A percentile compares a stretch with the other conserved stretches of the same genome.
These are phyloP conservation scores for Timema cristinae DNA, from an alignment of 2,888 invertebrate genomes.

Conservation along the genomic window DNA sequence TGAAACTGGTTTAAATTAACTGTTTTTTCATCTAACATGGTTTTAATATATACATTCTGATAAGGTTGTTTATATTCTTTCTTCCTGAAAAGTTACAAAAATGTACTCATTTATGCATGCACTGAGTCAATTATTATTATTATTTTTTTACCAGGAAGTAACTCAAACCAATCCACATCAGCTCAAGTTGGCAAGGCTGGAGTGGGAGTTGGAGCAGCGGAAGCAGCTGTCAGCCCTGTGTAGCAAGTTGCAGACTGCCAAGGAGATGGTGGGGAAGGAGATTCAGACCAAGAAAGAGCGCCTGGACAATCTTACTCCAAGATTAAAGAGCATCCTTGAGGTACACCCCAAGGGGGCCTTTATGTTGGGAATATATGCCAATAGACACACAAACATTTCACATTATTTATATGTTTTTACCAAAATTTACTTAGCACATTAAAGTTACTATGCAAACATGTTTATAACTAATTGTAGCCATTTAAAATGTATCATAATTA, in stretches of 20 bases:
- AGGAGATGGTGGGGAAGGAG: constrained; percentile 69
- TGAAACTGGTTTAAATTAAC: too few relatives aligned
- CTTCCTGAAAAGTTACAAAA: neutral
- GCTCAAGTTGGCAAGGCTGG: constrained; percentile 76
- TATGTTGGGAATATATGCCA: too few relatives aligned
- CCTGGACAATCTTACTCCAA: constrained; percentile 77
- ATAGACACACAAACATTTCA: too few relatives aligned
- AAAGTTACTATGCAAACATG: too few relatives aligned
- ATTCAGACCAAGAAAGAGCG: constrained; percentile 72
- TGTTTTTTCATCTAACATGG: too few relatives aligned
- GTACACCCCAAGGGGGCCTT: constrained; percentile 32
- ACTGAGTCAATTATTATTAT: constrained; percentile 14
- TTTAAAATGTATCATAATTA: too few relatives aligned
- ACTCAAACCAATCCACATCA: constrained; percentile 72
- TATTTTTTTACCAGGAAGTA: constrained; percentile 50
- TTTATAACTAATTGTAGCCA: too few relatives aligned
- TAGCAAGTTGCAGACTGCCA: constrained; percentile 68
- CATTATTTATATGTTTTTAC: too few relatives aligned
- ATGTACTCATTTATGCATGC: neutral
- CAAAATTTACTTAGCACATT: too few relatives aligned
- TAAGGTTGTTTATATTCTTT: too few relatives aligned
- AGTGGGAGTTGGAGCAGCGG: constrained; percentile 87
- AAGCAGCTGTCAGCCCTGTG: constrained; percentile 76
- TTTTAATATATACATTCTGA: too few relatives aligned
- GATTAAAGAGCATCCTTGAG: constrained; percentile 64